Evolutionary conservation across 1,140 invertebrate species (phyloP).

Genomic region (Drosophila mauritiana): DNA sequence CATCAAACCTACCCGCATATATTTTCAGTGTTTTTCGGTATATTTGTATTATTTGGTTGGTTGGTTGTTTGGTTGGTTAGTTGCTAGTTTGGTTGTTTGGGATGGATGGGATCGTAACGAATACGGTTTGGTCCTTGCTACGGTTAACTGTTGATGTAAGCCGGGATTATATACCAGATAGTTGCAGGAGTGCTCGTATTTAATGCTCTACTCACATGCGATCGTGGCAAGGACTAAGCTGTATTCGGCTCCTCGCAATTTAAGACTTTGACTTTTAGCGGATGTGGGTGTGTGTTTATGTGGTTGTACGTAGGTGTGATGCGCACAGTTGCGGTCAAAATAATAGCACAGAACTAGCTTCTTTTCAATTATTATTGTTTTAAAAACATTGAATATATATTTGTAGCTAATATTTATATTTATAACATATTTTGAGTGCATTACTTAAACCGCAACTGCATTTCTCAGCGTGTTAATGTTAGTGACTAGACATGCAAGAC

Average conservation of each 20-base stretch:
- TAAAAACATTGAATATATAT: not conserved
- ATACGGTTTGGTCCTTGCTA: constrained; percentile 84
- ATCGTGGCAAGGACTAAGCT: constrained; percentile 84
- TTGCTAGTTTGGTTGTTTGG: constrained; percentile 34
- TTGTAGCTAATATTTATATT: not conserved
- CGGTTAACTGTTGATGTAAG: constrained; percentile 74
- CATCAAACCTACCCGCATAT: constrained; percentile 60
- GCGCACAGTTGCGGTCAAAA: constrained; percentile 16
- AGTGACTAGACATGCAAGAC: constrained; percentile 47
- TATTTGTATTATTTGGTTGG: constrained; percentile 25
- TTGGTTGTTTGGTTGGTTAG: not conserved
- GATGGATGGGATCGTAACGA: constrained; percentile 57
- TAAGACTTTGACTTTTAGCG: constrained; percentile 22
- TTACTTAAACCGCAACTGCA: constrained; percentile 1
- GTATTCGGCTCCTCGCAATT: constrained; percentile 71
- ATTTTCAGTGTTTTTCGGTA: constrained; percentile 18
- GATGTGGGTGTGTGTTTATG: constrained; percentile 16
- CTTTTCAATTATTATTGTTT: not conserved
- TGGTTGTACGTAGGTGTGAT: not conserved
- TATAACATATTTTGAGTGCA: too few species aligned
- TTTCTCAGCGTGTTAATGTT: not conserved
- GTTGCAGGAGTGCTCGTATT: constrained; percentile 42
- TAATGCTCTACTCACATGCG: constrained; percentile 77
- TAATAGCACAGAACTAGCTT: not conserved
- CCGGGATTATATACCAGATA: constrained; percentile 65